Evolutionary conservation across 2,113 vertebrate genomes (phyloP).

Genomic region (Odocoileus hemionus): DNA sequence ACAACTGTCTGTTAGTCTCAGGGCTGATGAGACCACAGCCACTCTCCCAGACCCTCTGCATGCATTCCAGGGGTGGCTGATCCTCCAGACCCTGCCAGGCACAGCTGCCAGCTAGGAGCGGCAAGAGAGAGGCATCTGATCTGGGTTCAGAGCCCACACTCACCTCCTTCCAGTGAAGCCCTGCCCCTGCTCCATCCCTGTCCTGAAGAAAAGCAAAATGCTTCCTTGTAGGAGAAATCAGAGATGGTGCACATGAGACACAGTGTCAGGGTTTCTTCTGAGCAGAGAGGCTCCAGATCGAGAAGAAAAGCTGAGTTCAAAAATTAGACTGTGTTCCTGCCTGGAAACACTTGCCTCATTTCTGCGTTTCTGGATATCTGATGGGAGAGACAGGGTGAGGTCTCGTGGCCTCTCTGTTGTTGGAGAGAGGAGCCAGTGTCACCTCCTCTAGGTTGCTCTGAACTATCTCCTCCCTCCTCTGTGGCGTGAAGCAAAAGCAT

Average conservation of each 20-base stretch:
- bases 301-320: constrained; percentile 35
- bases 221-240: constrained; percentile 44
- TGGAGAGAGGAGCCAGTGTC: background rate
- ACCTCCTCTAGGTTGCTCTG: background rate
- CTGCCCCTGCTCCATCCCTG: background rate
- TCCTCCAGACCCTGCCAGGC: constrained; percentile 13
- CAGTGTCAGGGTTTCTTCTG: constrained; percentile 43
- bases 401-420: background rate
- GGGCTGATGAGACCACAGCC: background rate
- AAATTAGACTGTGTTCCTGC: constrained; percentile 16
- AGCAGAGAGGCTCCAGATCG: background rate
- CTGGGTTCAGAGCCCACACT: constrained; percentile 38
- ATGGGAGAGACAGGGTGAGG: background rate
- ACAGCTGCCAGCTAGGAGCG: constrained; percentile 48
- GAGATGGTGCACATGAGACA: background rate
- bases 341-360: background rate
- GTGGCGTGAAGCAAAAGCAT: background rate
- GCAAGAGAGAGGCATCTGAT: constrained; percentile 35
- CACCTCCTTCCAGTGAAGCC: constrained; percentile 23
- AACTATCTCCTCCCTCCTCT: background rate
- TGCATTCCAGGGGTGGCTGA: constrained; percentile 42
- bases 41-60: background rate
- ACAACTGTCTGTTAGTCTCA: constrained; percentile 31
- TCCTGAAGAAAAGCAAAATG: constrained; percentile 6
- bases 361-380: background rate